phyloP scores from a whole-genome alignment of 2,797 vertebrate genomes.

The Lateolabrax maculatus region DNA sequence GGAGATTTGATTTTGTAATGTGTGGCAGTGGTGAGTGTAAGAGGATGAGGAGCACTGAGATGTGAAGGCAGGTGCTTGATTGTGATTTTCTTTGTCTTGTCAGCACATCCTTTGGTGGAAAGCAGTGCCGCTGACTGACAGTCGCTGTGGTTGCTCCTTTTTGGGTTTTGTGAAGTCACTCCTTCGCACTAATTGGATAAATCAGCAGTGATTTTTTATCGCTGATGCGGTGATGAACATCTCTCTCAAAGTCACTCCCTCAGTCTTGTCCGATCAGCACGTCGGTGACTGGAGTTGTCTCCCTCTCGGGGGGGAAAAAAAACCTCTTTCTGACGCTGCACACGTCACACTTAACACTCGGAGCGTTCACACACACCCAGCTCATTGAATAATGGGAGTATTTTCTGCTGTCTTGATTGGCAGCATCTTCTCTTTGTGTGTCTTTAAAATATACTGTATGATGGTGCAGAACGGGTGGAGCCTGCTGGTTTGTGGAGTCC shows the following conservation, averaged over 20 bases:
- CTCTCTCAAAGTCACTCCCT: constrained; percentile 39
- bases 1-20: not conserved
- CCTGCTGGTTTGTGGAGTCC: constrained; percentile 40
- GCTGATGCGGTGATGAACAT: constrained; percentile 35
- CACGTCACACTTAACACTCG: constrained; percentile 19
- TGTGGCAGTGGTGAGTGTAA: not conserved
- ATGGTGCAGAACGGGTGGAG: constrained; percentile 58
- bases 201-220: constrained; percentile 44
- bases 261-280: constrained; percentile 29
- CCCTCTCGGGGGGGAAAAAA: not conserved
- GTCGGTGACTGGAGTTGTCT: constrained; percentile 23
- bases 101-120: constrained; percentile 35
- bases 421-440: constrained; percentile 31
- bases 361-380: constrained; percentile 19
- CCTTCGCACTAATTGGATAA: constrained; percentile 52
- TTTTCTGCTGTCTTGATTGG: constrained; percentile 34
- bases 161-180: constrained; percentile 46
- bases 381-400: constrained; percentile 30
- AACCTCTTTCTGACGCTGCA: constrained; percentile 25
- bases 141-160: constrained; percentile 33
- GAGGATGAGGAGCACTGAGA: not conserved
- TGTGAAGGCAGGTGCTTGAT: constrained; percentile 9
- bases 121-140: constrained; percentile 37
- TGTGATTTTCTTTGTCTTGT: constrained; percentile 46
- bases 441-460: constrained; percentile 33